These are phyloP conservation scores for Vidua macroura DNA, from an alignment of 2,113 vertebrate species.

Conservation along the genomic window DNA sequence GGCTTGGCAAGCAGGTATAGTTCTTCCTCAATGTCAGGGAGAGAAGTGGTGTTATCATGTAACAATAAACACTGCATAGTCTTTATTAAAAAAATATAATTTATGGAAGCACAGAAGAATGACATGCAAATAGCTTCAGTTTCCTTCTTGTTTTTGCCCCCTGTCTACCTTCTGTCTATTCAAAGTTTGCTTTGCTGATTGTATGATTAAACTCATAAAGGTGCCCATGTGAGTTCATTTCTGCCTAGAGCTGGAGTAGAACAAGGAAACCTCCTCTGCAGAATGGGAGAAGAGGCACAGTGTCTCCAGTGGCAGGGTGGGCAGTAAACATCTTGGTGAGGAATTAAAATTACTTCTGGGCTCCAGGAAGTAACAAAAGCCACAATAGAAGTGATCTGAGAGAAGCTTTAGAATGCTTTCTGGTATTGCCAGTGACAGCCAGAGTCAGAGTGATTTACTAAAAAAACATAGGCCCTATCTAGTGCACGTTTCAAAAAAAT, in stretches of 20 bases:
- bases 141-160: background rate
- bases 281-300: background rate
- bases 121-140: rapidly evolving
- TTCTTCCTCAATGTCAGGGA: background rate
- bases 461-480: background rate
- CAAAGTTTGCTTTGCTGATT: background rate
- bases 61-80: background rate
- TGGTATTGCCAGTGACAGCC: background rate
- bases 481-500: background rate
- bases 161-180: rapidly evolving
- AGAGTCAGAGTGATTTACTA: background rate
- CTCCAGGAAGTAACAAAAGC: background rate
- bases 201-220: background rate
- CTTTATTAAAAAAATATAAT: background rate
- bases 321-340: background rate
- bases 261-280: background rate
- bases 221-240: background rate
- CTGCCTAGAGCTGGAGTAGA: background rate
- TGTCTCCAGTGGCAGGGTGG: background rate
- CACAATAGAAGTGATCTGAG: rapidly evolving
- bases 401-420: background rate
- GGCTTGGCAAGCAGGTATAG: background rate
- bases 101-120: background rate
- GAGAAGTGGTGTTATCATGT: background rate
- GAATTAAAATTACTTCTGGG: background rate